Evolutionary conservation across 2,113 vertebrate species (phyloP).

Genomic region (Gasterosteus aculeatus): DNA sequence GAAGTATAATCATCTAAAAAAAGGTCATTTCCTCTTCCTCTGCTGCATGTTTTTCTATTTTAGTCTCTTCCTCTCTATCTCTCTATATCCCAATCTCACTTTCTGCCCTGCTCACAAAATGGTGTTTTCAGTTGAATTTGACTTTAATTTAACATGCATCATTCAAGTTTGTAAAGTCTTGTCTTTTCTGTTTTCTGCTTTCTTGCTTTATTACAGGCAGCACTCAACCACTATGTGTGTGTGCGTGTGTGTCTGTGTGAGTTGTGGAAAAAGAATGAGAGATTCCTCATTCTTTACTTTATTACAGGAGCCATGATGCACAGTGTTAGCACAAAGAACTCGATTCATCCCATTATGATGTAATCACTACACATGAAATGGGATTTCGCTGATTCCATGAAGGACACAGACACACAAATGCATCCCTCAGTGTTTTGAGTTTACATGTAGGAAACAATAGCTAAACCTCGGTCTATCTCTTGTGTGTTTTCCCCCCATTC

Average conservation of each 20-base stretch:
- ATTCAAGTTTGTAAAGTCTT: slow-evolving; percentile 14
- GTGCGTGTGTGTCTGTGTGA: slow-evolving; percentile 10
- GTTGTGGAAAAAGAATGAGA: slow-evolving; percentile 11
- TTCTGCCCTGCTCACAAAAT: not conserved
- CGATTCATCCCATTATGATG: slow-evolving; percentile 52
- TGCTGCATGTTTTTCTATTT: slow-evolving; percentile 63
- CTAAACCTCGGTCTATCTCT: slow-evolving; percentile 26
- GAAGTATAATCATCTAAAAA: slow-evolving; percentile 60
- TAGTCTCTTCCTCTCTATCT: slow-evolving; percentile 35
- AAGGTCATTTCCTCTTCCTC: slow-evolving; percentile 62
- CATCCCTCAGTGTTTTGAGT: not conserved
- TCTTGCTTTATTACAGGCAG: slow-evolving; percentile 8
- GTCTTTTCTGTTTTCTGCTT: slow-evolving; percentile 23
- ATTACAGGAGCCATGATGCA: slow-evolving; percentile 52
- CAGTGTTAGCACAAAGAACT: slow-evolving; percentile 49
- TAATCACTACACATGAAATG: slow-evolving; percentile 35
- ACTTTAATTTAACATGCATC: slow-evolving; percentile 6
- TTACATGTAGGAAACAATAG: not conserved
- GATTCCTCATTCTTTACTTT: slow-evolving; percentile 30
- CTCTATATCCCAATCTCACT: not conserved
- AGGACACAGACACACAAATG: not conserved
- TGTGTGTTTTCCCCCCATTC: slow-evolving; percentile 4
- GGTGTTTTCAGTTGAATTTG: slow-evolving; percentile 17
- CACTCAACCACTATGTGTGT: slow-evolving; percentile 18
- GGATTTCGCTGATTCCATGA: slow-evolving; percentile 20